phyloP scores from a whole-genome alignment of 2,113 vertebrate species.

The Epinephelus lanceolatus region DNA sequence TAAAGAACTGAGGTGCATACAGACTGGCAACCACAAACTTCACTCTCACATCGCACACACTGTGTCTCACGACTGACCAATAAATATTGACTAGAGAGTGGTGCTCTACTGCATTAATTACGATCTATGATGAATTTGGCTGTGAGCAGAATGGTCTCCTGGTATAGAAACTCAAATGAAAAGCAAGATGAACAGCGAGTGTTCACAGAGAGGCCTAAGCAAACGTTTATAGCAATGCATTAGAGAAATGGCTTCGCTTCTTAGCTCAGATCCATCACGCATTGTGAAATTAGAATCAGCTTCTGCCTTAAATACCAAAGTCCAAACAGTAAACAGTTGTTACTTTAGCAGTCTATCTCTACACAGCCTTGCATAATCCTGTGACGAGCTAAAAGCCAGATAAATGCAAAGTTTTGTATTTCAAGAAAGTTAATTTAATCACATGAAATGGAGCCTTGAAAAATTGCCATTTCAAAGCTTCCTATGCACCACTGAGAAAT shows the following conservation, averaged over 20 bases:
- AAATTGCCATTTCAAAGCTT: background rate
- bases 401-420: background rate
- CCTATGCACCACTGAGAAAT: background rate
- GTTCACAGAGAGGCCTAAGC: background rate
- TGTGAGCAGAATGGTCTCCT: conserved; percentile 8
- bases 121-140: conserved; percentile 48
- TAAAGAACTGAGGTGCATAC: background rate
- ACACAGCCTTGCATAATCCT: background rate
- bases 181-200: conserved; percentile 7
- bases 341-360: background rate
- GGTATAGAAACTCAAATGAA: conserved; percentile 5
- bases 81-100: conserved; percentile 51
- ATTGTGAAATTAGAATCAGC: background rate
- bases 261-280: background rate
- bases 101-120: conserved; percentile 54
- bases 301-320: background rate
- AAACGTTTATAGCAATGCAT: conserved; percentile 8
- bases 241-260: conserved; percentile 8
- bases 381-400: background rate
- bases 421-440: background rate
- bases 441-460: background rate
- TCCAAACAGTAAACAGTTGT: background rate
- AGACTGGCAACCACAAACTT: conserved; percentile 10
- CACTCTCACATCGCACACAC: conserved; percentile 19
- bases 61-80: conserved; percentile 37